Evolutionary conservation across 2,888 invertebrate genomes (phyloP), one percentile per base, ranked within the genome.

Genomic region (Morpho helenor): DNA sequence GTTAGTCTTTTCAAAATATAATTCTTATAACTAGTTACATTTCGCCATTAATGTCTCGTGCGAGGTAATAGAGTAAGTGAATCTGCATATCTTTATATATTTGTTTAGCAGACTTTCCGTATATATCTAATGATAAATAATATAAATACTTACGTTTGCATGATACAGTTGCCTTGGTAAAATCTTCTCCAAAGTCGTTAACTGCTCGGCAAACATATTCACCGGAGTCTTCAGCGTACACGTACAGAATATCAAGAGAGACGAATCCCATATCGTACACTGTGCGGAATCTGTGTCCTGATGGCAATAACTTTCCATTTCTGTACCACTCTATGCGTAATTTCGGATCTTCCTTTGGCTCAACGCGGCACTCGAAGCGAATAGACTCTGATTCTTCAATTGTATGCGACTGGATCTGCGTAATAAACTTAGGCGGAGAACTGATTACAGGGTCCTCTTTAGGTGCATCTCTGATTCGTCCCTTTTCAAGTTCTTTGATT

Each of bases 241-340:
- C 98, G 80, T 99, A 99, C 56, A 98, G 91, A 70, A 99, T 97
- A 79, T 99, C 99, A 70, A 99, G 91, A 42, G 98, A 97, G 39
- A 99, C 99, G 80, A 96, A 99, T 65, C 99, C 99, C 82, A 99
- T 99, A 82, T 99, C 99, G 76, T 98, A 97, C 3, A 96, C 97
- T 4, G 98, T 97, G 84, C 97, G 97, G 87, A 98, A 99, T 67
- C 99, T 94, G 80, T 98, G 98, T 52, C 98, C 97, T 77, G 96
- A 95, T 75, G 96, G 96, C 72, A 99, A 94, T 3, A 98, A 98
- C 73, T 95, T 93, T 55, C 98, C 99, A 85, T 99, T 97, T 81
- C 97, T 96, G 88, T 94, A 98, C 99, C 99, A 99, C 88, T 99
- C 99, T 8, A 99, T 97, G 68, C 95, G 95, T 98, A 99, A 99